Evolutionary conservation across 2,797 vertebrate genomes (phyloP).

Genomic region (Eulemur mongoz): DNA sequence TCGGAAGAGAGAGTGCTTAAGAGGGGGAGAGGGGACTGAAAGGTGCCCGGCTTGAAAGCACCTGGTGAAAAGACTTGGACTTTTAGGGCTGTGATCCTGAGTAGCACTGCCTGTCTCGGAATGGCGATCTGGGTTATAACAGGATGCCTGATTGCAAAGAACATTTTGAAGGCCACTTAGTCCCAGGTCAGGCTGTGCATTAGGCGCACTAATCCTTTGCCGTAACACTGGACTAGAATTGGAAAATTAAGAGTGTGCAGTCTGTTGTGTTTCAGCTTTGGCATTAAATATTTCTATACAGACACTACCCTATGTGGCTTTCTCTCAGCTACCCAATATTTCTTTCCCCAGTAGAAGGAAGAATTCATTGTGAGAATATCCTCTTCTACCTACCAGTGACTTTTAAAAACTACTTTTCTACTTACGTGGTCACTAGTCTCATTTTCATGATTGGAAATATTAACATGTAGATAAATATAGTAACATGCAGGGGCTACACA

Average conservation of each 20-base stretch:
- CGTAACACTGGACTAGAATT: not conserved
- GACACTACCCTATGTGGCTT: not conserved
- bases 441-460: conserved; percentile 40
- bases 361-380: not conserved
- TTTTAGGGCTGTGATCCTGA: conserved; percentile 25
- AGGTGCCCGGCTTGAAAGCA: conserved; percentile 66
- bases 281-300: not conserved
- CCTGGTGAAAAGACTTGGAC: conserved; percentile 55
- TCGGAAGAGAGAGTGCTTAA: conserved; percentile 65
- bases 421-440: conserved; percentile 14
- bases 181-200: conserved; percentile 53
- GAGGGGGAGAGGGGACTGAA: conserved; percentile 39
- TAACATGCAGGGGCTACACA: conserved; percentile 58
- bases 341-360: not conserved
- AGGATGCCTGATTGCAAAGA: conserved; percentile 66
- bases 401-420: conserved; percentile 32
- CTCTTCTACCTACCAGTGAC: not conserved
- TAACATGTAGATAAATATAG: conserved; percentile 54
- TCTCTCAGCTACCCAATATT: not conserved
- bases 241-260: not conserved
- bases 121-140: not conserved
- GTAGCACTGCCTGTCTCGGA: not conserved
- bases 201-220: conserved; percentile 21
- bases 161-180: conserved; percentile 65
- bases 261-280: not conserved